Conservation (phyloP, 2,113 vertebrate genomes). For the Pteropus alecto region DNA sequence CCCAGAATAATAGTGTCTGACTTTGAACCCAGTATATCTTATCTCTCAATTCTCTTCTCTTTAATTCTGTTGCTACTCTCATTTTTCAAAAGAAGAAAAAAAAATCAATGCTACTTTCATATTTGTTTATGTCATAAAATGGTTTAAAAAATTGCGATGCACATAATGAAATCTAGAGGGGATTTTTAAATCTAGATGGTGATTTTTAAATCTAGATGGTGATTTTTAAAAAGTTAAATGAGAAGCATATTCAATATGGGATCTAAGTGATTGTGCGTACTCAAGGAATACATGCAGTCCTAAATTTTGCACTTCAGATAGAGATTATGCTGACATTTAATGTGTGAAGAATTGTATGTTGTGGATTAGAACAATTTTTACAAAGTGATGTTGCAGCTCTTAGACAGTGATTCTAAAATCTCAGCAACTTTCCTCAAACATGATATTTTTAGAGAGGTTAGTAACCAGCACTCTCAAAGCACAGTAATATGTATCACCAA, state of each 20-base stretch:
- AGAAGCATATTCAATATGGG: neutral
- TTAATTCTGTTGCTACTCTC: neutral
- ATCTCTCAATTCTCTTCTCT: neutral
- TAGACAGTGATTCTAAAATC: neutral
- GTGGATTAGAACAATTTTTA: neutral
- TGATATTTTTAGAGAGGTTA: neutral
- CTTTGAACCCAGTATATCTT: neutral
- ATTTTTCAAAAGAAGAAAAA: neutral
- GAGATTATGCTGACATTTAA: neutral
- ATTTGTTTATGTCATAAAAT: neutral
- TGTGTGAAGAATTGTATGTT: neutral
- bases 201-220: neutral
- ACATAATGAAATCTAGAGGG: neutral
- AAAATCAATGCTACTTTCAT: neutral
- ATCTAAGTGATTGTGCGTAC: neutral
- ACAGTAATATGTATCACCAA: neutral
- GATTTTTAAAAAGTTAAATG: neutral
- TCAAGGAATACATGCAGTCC: neutral
- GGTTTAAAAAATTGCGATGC: neutral
- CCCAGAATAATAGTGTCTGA: neutral
- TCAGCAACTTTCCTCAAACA: neutral
- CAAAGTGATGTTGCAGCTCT: neutral
- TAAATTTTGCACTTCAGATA: slow-evolving; percentile 12
- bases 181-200: neutral
- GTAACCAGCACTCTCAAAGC: neutral